Percentiles rank a stretch among this genome's conserved stretches.
These are phyloP conservation scores for Urosaurus nigricauda DNA, from an alignment of 2,797 vertebrate species.

Conservation along the genomic window DNA sequence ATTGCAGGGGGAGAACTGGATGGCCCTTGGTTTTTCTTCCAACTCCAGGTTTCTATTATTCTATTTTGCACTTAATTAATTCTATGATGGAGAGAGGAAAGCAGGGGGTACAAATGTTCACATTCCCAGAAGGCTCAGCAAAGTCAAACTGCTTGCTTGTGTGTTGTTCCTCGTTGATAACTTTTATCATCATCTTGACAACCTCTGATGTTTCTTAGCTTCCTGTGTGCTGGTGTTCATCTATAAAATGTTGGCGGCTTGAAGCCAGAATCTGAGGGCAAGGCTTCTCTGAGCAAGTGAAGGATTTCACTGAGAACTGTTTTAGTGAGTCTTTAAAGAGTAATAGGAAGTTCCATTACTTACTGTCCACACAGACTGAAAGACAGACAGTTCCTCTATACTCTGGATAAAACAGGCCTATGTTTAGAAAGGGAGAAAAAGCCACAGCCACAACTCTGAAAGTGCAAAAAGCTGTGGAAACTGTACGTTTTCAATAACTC, in stretches of 20 bases:
- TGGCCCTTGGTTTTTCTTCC: too few species aligned
- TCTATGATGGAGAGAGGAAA: too few species aligned
- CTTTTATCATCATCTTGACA: too few species aligned
- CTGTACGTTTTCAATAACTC: conserved; percentile 69
- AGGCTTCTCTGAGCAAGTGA: conserved; percentile 53
- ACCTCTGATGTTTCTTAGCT: too few species aligned
- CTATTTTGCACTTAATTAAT: too few species aligned
- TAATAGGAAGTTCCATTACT: conserved; percentile 41
- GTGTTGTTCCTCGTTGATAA: too few species aligned
- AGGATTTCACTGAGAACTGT: conserved; percentile 42
- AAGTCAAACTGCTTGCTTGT: too few species aligned
- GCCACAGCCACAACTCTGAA: conserved; percentile 66
- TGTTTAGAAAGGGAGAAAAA: conserved; percentile 50
- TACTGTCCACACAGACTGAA: conserved; percentile 44
- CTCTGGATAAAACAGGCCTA: conserved; percentile 62
- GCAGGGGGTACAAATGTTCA: too few species aligned
- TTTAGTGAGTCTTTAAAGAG: conserved; percentile 64
- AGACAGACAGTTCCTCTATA: conserved; percentile 45
- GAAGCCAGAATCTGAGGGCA: neutral
- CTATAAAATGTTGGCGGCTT: neutral
- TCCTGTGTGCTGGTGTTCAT: too few species aligned
- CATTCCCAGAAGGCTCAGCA: too few species aligned
- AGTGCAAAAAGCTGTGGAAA: conserved; percentile 52
- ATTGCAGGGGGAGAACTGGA: too few species aligned
- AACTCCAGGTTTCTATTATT: too few species aligned